Evolutionary conservation across 2,888 invertebrate species (phyloP), one percentile per base, ranked within the genome.

Genomic region (Xestia xanthographa): DNA sequence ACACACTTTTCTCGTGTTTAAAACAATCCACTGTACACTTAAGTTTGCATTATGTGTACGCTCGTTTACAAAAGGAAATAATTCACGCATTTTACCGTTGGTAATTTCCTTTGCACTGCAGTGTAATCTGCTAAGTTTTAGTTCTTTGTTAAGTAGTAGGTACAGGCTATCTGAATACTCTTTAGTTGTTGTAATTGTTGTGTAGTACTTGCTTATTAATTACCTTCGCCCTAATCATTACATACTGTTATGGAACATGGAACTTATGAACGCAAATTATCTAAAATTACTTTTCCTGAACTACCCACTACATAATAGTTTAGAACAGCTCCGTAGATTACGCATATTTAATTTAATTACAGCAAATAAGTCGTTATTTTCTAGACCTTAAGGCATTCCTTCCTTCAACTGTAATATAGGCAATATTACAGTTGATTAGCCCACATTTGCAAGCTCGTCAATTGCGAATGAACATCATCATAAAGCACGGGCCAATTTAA

Each of bases 61-160:
- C 85, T 88, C 81, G 87, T 88, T 90, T 89, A 91, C 90, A 90
- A 91, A 90, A 85, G 89, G 86, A 88, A 86, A 90, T 88, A 87
- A 88, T 88, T 89, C 87, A 86, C 83, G 86, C 85, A 88, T 84
- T 87, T 82, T 82, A 88, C 89, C 75, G 86, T 84, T 83, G 22
- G 78, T 80, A 82, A 88, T 87, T 87, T 87, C 81, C 85, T 83
- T n/a, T 85, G 82, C 79, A 79, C 75, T 56, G 66, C 70, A 72
- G 72, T 81, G 85, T 87, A 85, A 86, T 86, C 77, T 74, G 72
- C 38, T 11, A 62, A 22, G 74, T 78, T 75, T 75, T 78, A 71
- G 83, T 65, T 75, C 70, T 50, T 41, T 56, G 65, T 68, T 85
- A 82, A 83, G 58, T 71, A 58, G 81, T 34, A 34, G 34, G 34